phyloP scores from a whole-genome alignment of 2,888 invertebrate species.

The Therioaphis trifolii region DNA sequence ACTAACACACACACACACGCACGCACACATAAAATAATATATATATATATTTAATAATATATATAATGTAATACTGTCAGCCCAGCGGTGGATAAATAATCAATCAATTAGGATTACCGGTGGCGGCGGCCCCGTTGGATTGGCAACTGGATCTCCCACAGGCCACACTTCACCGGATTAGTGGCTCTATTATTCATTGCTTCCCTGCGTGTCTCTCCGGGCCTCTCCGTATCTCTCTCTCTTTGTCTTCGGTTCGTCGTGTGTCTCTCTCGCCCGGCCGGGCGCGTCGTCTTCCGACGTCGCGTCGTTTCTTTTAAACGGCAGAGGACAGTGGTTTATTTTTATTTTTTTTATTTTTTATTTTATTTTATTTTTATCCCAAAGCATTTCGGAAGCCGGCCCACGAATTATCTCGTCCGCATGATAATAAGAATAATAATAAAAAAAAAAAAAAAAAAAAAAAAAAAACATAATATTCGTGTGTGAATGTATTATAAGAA shows the following conservation, averaged over 20 bases:
- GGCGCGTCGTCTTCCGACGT: neutral
- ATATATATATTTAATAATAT: constrained; percentile 1
- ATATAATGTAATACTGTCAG: constrained; percentile 43
- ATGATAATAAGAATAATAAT: neutral
- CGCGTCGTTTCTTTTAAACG: constrained; percentile 1
- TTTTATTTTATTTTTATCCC: neutral
- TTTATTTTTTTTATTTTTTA: neutral
- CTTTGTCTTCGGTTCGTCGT: neutral
- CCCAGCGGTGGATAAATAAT: constrained; percentile 61
- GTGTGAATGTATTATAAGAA: neutral
- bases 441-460: neutral
- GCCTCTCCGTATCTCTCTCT: neutral
- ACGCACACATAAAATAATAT: neutral
- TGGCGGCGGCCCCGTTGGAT: constrained; percentile 46
- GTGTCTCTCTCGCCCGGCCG: neutral
- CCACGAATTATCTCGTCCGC: constrained; percentile 46
- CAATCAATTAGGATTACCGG: constrained; percentile 62
- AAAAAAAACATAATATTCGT: neutral
- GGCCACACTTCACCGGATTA: constrained; percentile 62
- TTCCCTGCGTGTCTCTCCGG: neutral
- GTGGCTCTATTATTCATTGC: constrained; percentile 60
- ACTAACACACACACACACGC: neutral
- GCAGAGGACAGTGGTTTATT: neutral
- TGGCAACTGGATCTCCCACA: constrained; percentile 61
- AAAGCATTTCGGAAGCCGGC: constrained; percentile 49